Percentiles rank a stretch among this genome's conserved stretches.
phyloP scores from a whole-genome alignment of 2,113 vertebrate genomes.

The Gobiocypris rarus region DNA sequence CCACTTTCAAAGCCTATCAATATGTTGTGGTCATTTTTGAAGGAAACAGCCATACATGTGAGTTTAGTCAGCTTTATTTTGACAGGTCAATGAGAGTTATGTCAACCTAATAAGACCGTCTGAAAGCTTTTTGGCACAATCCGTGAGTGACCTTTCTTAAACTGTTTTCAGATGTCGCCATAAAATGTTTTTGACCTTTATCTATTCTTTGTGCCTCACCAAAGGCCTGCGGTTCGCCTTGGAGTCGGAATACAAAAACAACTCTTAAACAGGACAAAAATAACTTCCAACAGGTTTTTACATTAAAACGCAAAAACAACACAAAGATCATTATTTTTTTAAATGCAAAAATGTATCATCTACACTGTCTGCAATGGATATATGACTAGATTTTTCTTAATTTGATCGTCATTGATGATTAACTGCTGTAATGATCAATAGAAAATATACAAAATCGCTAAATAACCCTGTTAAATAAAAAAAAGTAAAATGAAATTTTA shows the following conservation, averaged over 20 bases:
- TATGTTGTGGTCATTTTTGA: constrained; percentile 46
- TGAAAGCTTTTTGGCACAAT: constrained; percentile 37
- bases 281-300: constrained; percentile 42
- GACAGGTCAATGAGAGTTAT: constrained; percentile 42
- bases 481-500: neutral
- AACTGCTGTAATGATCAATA: too few species aligned
- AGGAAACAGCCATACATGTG: constrained; percentile 8
- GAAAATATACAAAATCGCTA: too few species aligned
- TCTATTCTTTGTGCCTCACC: constrained; percentile 42
- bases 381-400: too few species aligned
- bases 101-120: constrained; percentile 24
- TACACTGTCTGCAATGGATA: too few species aligned
- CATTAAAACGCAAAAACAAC: constrained; percentile 13
- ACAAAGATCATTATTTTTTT: neutral
- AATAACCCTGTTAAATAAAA: too few species aligned
- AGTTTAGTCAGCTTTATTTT: constrained; percentile 32
- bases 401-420: neutral
- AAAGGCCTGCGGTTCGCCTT: constrained; percentile 31
- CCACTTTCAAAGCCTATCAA: neutral
- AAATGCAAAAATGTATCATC: neutral
- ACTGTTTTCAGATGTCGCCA: constrained; percentile 41
- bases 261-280: constrained; percentile 32
- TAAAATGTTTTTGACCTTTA: constrained; percentile 56
- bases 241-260: constrained; percentile 37
- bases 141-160: constrained; percentile 30